Conservation (phyloP, 2,888 invertebrate species). For the Oscheius sp. region DNA sequence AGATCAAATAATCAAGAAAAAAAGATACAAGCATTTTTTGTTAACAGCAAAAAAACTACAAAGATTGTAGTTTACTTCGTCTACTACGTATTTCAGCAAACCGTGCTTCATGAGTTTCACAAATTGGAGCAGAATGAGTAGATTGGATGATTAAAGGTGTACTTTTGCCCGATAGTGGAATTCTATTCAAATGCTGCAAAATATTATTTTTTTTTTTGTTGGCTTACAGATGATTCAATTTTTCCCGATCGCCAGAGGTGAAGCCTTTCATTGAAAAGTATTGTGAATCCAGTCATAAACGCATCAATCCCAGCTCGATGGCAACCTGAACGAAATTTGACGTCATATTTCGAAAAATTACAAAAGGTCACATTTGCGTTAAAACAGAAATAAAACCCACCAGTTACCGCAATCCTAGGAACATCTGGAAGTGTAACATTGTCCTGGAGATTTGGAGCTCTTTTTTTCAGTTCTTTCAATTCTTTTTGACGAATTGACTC, state of each 20-base stretch:
- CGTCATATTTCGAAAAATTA: no score
- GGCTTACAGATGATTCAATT: constrained; percentile 6
- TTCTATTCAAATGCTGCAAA: constrained; percentile 19
- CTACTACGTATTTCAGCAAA: constrained; percentile 2
- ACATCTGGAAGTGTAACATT: background rate
- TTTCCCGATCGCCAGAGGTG: constrained; percentile 8
- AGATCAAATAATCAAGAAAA: background rate
- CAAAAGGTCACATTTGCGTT: background rate
- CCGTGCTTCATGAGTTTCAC: constrained; percentile 14
- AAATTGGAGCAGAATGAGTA: constrained; percentile 8
- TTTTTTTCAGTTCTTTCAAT: background rate
- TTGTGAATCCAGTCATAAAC: constrained; percentile 66
- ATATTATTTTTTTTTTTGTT: background rate
- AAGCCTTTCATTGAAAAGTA: constrained; percentile 52
- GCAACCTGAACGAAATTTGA: constrained; percentile 43
- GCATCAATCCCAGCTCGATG: constrained; percentile 66
- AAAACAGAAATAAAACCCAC: background rate
- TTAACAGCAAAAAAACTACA: background rate
- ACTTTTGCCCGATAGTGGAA: constrained; percentile 25
- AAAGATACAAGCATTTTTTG: background rate
- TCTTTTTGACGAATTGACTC: constrained; percentile 8
- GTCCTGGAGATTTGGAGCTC: background rate
- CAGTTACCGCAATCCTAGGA: constrained; percentile 11
- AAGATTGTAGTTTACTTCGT: background rate
- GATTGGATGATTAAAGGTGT: constrained; percentile 6